Conservation (phyloP, 2,113 vertebrate genomes). For the Nymphicus hollandicus region DNA sequence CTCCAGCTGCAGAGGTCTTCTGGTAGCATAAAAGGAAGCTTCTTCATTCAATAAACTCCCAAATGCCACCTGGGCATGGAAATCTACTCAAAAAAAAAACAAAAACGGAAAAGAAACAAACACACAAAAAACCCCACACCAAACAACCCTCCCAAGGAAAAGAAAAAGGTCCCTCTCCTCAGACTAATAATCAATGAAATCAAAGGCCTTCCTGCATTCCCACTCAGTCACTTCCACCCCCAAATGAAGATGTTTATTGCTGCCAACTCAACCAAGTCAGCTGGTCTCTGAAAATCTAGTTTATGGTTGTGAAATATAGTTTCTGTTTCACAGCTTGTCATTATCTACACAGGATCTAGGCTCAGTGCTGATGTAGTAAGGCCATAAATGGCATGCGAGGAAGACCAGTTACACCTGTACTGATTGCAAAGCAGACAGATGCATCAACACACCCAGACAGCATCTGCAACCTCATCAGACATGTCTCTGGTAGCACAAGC, state of each 20-base stretch:
- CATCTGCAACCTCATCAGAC: background rate
- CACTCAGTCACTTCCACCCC: background rate
- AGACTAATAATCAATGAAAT: background rate
- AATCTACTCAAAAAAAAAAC: background rate
- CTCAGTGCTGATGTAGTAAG: background rate
- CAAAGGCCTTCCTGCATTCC: background rate
- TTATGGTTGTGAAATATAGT: background rate
- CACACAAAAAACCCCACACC: no score
- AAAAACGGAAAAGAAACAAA: no score
- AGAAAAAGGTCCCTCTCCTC: background rate
- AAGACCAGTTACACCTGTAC: background rate
- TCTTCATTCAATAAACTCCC: background rate
- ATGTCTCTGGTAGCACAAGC: background rate
- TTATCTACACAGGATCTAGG: background rate
- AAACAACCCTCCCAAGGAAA: background rate
- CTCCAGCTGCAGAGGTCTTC: fast-evolving
- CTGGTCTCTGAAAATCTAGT: background rate
- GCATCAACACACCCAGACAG: background rate
- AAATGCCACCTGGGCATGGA: background rate
- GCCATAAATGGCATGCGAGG: background rate
- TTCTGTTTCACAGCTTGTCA: background rate
- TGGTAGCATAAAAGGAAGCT: background rate
- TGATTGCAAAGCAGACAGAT: background rate
- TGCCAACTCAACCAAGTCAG: background rate
- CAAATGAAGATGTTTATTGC: background rate